Percentiles rank a stretch among this genome's conserved stretches.
Evolutionary conservation across 2,113 vertebrate genomes (phyloP).

Genomic region (Sclerurus mexicanus): DNA sequence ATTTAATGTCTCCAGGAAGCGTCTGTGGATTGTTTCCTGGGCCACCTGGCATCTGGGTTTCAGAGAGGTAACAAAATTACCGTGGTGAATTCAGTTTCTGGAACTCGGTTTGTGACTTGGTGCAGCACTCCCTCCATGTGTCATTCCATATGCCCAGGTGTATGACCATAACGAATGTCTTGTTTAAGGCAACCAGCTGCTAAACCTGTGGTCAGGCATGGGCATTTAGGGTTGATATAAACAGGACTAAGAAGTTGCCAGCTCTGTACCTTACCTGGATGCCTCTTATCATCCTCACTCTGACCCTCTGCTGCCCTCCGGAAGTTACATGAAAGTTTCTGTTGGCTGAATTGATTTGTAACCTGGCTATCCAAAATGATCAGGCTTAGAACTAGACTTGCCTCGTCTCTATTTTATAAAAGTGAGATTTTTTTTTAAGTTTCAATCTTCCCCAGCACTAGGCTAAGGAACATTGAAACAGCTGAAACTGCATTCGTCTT

Average conservation of each 20-base stretch:
- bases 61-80: neutral
- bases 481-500: neutral
- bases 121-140: neutral
- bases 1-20: neutral
- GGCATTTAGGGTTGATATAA: neutral
- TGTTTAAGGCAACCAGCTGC: neutral
- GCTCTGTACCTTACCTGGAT: neutral
- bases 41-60: neutral
- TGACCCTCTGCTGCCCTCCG: neutral
- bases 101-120: neutral
- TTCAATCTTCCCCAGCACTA: neutral
- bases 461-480: neutral
- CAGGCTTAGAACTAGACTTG: neutral
- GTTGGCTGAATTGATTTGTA: neutral
- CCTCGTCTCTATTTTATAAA: neutral
- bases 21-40: neutral
- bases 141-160: rapidly evolving
- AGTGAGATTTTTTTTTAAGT: neutral
- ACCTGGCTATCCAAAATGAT: neutral
- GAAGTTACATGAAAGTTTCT: neutral
- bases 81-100: neutral
- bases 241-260: neutral
- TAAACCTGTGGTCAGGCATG: neutral
- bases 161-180: neutral
- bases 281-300: neutral